These are phyloP conservation scores for Mormyrops attenuatus DNA, from an alignment of 2,797 vertebrate genomes.

Conservation along the genomic window DNA sequence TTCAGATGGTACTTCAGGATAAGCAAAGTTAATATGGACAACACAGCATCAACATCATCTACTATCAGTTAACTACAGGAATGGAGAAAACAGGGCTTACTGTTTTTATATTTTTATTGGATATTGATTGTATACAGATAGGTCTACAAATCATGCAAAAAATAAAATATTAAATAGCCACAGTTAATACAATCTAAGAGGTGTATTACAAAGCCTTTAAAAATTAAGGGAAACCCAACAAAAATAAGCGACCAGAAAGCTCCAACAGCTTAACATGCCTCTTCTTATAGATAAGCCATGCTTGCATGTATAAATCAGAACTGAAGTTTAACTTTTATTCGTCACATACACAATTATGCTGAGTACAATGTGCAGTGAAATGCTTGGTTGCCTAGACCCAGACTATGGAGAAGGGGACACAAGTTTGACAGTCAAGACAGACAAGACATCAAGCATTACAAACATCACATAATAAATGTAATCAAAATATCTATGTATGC, in stretches of 20 bases:
- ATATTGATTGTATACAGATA: neutral
- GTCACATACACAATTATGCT: neutral
- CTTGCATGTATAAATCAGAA: neutral
- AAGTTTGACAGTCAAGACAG: neutral
- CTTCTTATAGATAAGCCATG: no score
- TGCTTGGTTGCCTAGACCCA: neutral
- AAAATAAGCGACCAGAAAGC: neutral
- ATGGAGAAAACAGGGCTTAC: neutral
- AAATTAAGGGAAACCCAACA: neutral
- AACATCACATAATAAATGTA: neutral
- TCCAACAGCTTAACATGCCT: neutral
- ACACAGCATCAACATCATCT: neutral
- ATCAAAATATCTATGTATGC: neutral
- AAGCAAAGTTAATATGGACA: neutral
- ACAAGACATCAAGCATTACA: neutral
- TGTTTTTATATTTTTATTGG: neutral
- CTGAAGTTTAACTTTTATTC: neutral
- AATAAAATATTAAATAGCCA: neutral
- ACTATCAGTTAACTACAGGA: neutral
- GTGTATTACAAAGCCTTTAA: neutral
- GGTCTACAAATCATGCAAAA: neutral
- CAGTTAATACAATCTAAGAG: neutral
- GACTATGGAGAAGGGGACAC: neutral
- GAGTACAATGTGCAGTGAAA: neutral
- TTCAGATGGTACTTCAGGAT: neutral